These are phyloP conservation scores for Catharus minimus DNA, from an alignment of 2,113 vertebrate species.

Conservation along the genomic window DNA sequence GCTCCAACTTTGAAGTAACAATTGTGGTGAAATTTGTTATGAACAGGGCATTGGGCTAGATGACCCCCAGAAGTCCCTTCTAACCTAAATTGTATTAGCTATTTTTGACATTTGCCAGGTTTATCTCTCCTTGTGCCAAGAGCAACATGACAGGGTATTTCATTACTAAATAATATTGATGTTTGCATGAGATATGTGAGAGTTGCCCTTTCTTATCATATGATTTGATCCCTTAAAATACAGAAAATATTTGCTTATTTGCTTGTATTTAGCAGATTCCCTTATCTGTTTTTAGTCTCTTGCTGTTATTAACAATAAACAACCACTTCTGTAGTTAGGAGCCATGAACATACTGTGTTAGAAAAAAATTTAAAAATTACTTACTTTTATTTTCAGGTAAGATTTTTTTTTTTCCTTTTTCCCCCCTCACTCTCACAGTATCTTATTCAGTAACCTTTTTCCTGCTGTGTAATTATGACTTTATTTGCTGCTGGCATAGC, in stretches of 20 bases:
- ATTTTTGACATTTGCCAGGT: background rate
- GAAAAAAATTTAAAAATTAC: background rate
- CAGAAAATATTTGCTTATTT: background rate
- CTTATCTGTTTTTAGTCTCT: background rate
- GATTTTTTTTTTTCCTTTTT: background rate
- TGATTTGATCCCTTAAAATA: background rate
- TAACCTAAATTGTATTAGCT: background rate
- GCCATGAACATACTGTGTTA: background rate
- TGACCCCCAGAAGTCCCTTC: background rate
- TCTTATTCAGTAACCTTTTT: background rate
- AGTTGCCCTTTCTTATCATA: background rate
- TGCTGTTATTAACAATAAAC: background rate
- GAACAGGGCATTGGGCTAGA: accelerated
- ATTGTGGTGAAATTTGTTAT: background rate
- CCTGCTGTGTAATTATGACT: background rate
- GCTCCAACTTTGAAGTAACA: background rate
- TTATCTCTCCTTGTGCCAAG: background rate
- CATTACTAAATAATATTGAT: background rate
- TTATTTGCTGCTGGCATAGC: background rate
- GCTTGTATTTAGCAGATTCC: background rate
- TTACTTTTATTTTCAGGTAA: background rate
- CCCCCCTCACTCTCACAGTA: accelerated
- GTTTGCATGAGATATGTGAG: background rate
- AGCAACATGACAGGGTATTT: background rate
- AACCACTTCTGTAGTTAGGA: background rate